phyloP scores from a whole-genome alignment of 2,888 invertebrate genomes.

The Watsonalla binaria region DNA sequence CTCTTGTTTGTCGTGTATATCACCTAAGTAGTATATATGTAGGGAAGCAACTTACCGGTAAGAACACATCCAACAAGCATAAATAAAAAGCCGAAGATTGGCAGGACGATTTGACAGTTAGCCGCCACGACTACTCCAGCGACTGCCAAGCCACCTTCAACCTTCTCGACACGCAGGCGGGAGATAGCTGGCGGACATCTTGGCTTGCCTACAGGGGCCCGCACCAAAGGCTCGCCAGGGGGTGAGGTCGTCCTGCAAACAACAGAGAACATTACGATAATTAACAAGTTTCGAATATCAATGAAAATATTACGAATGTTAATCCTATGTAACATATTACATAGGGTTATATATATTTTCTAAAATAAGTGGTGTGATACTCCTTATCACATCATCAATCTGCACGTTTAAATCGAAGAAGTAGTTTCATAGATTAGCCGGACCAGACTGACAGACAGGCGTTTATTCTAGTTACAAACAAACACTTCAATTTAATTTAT shows the following conservation, averaged over 20 bases:
- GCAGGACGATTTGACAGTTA: constrained; percentile 87
- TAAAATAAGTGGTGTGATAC: too few species aligned
- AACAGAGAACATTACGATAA: constrained; percentile 6
- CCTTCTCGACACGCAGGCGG: constrained; percentile 85
- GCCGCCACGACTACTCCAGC: constrained; percentile 87
- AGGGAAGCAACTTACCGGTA: constrained; percentile 75
- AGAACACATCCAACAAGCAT: constrained; percentile 86
- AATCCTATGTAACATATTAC: too few species aligned
- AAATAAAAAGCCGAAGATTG: constrained; percentile 87
- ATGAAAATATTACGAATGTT: too few species aligned
- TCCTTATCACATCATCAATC: too few species aligned
- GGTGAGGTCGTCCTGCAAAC: constrained; percentile 67
- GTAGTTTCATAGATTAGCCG: too few species aligned
- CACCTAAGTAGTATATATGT: background rate
- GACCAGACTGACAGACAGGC: too few species aligned
- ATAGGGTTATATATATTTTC: too few species aligned
- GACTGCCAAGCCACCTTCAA: constrained; percentile 86
- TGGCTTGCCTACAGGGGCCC: constrained; percentile 72
- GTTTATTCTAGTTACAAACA: too few species aligned
- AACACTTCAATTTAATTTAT: too few species aligned
- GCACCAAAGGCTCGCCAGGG: constrained; percentile 79
- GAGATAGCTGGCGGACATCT: constrained; percentile 84
- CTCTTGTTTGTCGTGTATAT: background rate
- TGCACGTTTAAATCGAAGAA: too few species aligned
- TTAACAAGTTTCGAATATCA: too few species aligned